Evolutionary conservation across 2,113 vertebrate genomes (phyloP), one percentile per base, ranked within the genome.

Genomic region (Ascaphus truei): DNA sequence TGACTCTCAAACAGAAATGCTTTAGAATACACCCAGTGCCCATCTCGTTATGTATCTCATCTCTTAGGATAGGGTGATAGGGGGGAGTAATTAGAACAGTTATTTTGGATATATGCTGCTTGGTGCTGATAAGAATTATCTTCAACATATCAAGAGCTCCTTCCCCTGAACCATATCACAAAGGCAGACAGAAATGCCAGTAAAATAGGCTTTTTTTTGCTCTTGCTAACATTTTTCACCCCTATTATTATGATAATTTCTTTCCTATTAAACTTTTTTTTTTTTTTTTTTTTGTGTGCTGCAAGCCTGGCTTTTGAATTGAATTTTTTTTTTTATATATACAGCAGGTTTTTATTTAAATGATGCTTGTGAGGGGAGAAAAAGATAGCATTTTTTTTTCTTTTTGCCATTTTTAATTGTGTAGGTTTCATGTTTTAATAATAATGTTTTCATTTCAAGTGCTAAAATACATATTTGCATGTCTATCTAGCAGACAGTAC

Each of bases 71-170:
- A 78, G 80, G 72, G 72, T 77, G 82, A 80, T 83, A 76, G 71
- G 75, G 79, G 76, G 78, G 75, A 82, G 84, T 90, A 89, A 89
- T 90, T 90, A 91, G 83, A 87, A 77, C 86, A 73, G 84, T 92
- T 90, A 85, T 81, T 88, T 86, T 83, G 73, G 84, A 76, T 75
- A 76, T 80, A 75, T 51, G 74, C 89, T 91, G 89, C 80, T 59
- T 68, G 76, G 33, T 26, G 75, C 82, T 86, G 90, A 91, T 91
- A 92, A 92, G 84, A 74, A 73, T 89, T 90, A 90, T 91, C 89
- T 76, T 59, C 47, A 29, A 75, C 73, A 75, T 81, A 88, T 88
- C 85, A 85, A 85, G 80, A 68, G 82, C 74, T 75, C 81, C 81
- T 85, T 85, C 83, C 69, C 84, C 83, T 80, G 74, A 82, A 81